These are phyloP conservation scores for Spinus olivaceus DNA, from an alignment of 2,797 vertebrate genomes.

Conservation along the genomic window DNA sequence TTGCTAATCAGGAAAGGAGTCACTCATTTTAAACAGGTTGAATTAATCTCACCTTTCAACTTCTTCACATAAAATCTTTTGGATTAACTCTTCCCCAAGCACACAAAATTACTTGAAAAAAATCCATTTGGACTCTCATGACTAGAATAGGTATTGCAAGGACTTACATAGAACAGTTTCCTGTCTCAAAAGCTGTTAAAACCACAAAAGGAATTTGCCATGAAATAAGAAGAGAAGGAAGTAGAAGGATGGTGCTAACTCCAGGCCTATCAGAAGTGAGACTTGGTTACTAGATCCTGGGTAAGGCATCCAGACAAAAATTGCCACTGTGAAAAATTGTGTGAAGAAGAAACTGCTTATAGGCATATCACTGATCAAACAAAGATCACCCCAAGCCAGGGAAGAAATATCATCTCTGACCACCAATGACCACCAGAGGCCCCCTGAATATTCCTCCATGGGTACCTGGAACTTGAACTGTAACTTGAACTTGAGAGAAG, in stretches of 20 bases:
- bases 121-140: neutral
- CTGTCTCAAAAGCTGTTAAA: neutral
- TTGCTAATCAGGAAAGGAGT: neutral
- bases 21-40: fast-evolving
- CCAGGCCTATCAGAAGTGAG: neutral
- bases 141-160: neutral
- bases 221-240: neutral
- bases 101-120: neutral
- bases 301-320: neutral
- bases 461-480: neutral
- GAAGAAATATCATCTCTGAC: neutral
- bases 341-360: neutral
- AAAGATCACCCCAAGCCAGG: neutral
- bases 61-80: neutral
- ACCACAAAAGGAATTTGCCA: neutral
- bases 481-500: neutral
- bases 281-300: too few species aligned
- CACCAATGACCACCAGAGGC: neutral
- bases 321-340: neutral
- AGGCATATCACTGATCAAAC: neutral
- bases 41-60: neutral
- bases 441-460: fast-evolving
- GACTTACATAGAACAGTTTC: neutral
- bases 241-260: neutral
- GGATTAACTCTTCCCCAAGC: neutral